phyloP scores from a whole-genome alignment of 2,888 invertebrate genomes.

The Elegia similella region DNA sequence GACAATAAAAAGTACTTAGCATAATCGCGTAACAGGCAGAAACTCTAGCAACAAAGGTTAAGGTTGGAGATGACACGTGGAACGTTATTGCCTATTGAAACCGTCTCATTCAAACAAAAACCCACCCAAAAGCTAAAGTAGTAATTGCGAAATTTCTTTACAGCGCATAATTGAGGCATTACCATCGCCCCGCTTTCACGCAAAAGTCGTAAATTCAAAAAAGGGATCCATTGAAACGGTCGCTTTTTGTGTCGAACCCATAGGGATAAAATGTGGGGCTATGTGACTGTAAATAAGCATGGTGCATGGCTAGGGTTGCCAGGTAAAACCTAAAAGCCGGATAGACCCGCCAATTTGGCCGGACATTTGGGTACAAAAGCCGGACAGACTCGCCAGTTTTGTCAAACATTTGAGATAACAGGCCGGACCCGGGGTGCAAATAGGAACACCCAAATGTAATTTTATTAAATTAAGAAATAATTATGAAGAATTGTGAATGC shows the following conservation, averaged over 20 bases:
- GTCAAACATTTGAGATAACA: no score
- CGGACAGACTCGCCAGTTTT: no score
- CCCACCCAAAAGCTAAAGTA: conserved; percentile 40
- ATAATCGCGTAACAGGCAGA: conserved; percentile 40
- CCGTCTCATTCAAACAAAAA: conserved; percentile 45
- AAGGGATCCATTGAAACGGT: conserved; percentile 53
- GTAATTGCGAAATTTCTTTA: conserved; percentile 60
- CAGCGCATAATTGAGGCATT: conserved; percentile 53
- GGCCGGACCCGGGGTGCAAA: no score
- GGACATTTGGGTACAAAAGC: no score
- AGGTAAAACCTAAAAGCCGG: no score
- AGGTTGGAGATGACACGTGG: conserved; percentile 54
- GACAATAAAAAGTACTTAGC: conserved; percentile 39
- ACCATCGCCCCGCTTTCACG: conserved; percentile 52
- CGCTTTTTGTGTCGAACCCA: conserved; percentile 52
- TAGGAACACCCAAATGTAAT: no score
- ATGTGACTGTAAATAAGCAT: conserved; percentile 13
- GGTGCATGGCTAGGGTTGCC: no score
- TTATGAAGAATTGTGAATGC: no score
- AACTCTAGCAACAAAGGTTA: conserved; percentile 48
- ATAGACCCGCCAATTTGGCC: no score
- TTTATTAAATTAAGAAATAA: no score
- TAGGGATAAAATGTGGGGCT: conserved; percentile 31
- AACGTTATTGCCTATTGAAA: conserved; percentile 40
- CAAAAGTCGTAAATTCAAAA: conserved; percentile 58